Percentiles rank a stretch among this genome's conserved stretches.
Evolutionary conservation across 2,797 vertebrate genomes (phyloP).

Genomic region (Darevskia mixta): DNA sequence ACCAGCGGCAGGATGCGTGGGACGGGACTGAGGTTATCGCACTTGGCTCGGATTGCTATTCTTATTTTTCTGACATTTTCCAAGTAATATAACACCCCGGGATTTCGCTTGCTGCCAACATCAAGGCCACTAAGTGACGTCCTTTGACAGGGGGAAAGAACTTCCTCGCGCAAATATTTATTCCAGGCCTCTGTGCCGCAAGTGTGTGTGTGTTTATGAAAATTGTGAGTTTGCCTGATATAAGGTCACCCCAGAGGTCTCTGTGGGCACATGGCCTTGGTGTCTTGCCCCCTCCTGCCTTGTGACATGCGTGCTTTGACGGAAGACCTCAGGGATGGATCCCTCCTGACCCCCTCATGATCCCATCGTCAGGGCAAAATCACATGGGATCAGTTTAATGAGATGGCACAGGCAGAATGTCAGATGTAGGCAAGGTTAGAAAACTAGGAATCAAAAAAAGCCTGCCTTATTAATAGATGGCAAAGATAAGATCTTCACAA

Average conservation of each 20-base stretch:
- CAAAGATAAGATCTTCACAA: neutral
- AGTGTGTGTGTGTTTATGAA: neutral
- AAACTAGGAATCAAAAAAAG: neutral
- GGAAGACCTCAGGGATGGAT: neutral
- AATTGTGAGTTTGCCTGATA: neutral
- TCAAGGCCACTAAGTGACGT: neutral
- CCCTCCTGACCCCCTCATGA: neutral
- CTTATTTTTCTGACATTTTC: neutral
- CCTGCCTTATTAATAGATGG: neutral
- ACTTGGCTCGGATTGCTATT: neutral
- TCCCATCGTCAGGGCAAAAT: neutral
- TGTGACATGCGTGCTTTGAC: neutral
- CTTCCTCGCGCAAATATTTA: constrained; percentile 24
- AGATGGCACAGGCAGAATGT: no score
- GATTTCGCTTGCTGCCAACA: neutral
- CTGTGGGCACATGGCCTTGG: neutral
- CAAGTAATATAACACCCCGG: neutral
- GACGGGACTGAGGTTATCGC: neutral
- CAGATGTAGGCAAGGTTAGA: neutral
- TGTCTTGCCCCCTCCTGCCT: neutral
- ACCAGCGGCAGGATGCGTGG: neutral
- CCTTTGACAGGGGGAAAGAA: neutral
- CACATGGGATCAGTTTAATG: neutral
- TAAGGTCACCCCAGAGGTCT: neutral
- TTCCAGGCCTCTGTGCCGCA: neutral